Evolutionary conservation across 2,888 invertebrate species (phyloP).

Genomic region (Athalia circularis): DNA sequence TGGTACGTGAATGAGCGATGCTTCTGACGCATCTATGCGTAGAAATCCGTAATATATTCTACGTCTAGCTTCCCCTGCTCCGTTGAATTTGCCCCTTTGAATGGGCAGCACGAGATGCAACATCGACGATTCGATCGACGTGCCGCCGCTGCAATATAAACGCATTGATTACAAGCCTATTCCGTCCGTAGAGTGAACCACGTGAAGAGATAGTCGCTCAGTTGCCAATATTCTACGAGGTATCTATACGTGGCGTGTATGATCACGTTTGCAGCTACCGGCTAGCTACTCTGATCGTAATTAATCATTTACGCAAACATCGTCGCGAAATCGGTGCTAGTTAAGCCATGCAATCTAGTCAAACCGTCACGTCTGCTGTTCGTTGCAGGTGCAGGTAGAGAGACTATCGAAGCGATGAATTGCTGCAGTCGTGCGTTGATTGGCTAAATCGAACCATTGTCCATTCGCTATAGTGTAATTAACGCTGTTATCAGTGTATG

Average conservation of each 20-base stretch:
- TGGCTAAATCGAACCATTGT: conserved; percentile 6
- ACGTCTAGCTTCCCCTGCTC: neutral
- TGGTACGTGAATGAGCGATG: conserved; percentile 24
- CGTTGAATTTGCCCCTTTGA: neutral
- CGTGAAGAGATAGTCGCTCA: neutral
- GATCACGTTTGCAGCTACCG: neutral
- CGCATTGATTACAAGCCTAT: conserved; percentile 38
- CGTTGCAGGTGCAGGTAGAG: neutral
- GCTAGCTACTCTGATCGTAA: conserved; percentile 18
- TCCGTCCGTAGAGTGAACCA: neutral
- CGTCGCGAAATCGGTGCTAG: neutral
- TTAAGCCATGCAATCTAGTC: conserved; percentile 39
- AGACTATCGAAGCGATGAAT: neutral
- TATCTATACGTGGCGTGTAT: neutral
- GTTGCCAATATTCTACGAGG: neutral
- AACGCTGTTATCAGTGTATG: neutral
- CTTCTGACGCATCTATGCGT: conserved; percentile 19
- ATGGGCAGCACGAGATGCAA: neutral
- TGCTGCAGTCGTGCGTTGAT: conserved; percentile 10
- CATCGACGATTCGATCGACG: conserved; percentile 8
- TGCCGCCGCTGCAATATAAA: neutral
- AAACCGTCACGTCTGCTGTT: conserved; percentile 19
- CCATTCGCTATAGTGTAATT: neutral
- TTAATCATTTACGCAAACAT: conserved; percentile 42
- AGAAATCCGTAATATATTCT: conserved; percentile 18